Evolutionary conservation across 2,888 invertebrate genomes (phyloP).

Genomic region (Scelioninae gen. 2): DNA sequence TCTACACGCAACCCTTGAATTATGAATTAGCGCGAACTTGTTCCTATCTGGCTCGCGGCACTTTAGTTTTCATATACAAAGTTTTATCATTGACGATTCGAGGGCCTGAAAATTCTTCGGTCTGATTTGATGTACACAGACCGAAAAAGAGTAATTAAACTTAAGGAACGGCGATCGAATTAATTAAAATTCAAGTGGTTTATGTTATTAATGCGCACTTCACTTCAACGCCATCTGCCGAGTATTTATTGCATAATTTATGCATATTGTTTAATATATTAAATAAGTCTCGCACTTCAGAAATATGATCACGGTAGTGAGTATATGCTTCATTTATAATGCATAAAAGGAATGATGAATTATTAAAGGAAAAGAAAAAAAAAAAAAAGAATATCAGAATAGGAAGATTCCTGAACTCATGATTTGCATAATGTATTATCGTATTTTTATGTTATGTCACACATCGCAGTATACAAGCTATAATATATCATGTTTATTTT

Average conservation of each 20-base stretch:
- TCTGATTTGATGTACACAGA: constrained; percentile 2
- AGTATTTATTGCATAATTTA: constrained; percentile 38
- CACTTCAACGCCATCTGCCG: constrained; percentile 41
- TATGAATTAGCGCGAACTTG: constrained; percentile 69
- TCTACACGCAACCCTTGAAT: constrained; percentile 71
- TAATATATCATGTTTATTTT: too few species aligned
- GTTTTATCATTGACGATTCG: constrained; percentile 38
- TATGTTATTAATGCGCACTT: constrained; percentile 44
- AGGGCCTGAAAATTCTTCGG: constrained; percentile 9
- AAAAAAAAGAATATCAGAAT: too few species aligned
- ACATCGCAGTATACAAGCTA: too few species aligned
- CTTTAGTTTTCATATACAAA: constrained; percentile 23
- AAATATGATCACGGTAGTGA: constrained; percentile 8
- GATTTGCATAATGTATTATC: too few species aligned
- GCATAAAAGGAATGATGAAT: background rate
- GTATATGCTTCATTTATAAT: constrained; percentile 29
- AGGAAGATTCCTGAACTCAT: too few species aligned
- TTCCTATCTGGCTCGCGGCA: constrained; percentile 41
- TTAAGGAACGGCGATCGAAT: constrained; percentile 22
- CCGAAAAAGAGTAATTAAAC: constrained; percentile 22
- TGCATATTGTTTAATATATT: constrained; percentile 42
- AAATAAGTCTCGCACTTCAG: too few species aligned
- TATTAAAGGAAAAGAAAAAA: too few species aligned
- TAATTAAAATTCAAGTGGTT: constrained; percentile 46
- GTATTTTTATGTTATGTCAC: too few species aligned